Base-by-base conservation (phyloP, 2,113 vertebrate genomes). In the Pollachius pollachius region DNA sequence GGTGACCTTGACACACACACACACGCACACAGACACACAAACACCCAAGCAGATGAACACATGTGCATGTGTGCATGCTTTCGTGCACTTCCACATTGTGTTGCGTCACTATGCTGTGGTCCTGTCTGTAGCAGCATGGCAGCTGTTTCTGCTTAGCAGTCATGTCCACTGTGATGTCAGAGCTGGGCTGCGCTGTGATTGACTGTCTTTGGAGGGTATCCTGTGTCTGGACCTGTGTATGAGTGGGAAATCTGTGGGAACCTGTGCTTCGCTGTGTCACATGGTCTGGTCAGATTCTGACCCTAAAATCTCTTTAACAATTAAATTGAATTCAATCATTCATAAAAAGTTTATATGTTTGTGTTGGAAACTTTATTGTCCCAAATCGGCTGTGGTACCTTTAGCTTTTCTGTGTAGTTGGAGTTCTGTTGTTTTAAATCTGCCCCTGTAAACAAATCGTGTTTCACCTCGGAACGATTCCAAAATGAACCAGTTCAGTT, bases 101-200 rank as follows among this genome's bases (percentile, higher is more conserved):
- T 88, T 84, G 82, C 77, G 72, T 88, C 84, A 85, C 72, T 80
- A 34, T 76, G 27, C 74, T 71, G 69, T 84, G 76, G 77, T 86
- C 79, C 77, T 75, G 81, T 75, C 67, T 67, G 68, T 74, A 81
- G 75, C 73, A 85, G 67, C 67, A 62, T 74, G 52, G 73, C 87
- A 87, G 88, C 86, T 89, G 88, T 86, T 87, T 71, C 67, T 85
- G 80, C 80, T 88, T 86, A 88, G 80, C 82, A 76, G 84, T 88
- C 78, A 79, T 85, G 73, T 84, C 77, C 72, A 72, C 71, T 73
- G 69, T 87, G 80, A 88, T 85, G 83, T 85, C 84, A 85, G 69
- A 85, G 75, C 69, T 74, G 67, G 82, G 75, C 82, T 84, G 75
- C 78, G 41, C 76, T 86, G 78, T 86, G 87, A 91, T 83, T 84